Evolutionary conservation across 2,113 vertebrate species (phyloP).

Genomic region (Phyllopteryx taeniolatus): DNA sequence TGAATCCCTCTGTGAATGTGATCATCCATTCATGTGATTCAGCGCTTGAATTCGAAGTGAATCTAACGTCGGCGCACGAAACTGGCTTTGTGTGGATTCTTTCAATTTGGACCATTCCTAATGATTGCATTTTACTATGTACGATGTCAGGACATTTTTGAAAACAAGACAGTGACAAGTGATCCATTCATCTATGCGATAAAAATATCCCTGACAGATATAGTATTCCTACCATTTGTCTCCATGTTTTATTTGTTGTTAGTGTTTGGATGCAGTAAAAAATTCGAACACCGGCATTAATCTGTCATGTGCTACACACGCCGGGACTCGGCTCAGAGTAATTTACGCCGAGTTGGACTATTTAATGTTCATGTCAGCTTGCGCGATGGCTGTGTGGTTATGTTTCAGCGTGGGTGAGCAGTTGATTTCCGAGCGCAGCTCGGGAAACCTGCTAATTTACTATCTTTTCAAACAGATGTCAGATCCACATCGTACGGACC

Average conservation of each 20-base stretch:
- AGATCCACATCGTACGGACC: conserved; percentile 20
- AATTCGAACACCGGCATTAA: conserved; percentile 19
- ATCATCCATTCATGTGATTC: neutral
- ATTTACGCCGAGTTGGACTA: conserved; percentile 27
- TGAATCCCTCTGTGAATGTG: neutral
- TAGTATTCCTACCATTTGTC: conserved; percentile 5
- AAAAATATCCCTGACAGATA: neutral
- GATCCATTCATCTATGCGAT: neutral
- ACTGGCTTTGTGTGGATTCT: neutral
- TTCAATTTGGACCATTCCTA: neutral
- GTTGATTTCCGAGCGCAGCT: conserved; percentile 35
- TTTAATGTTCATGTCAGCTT: conserved; percentile 37
- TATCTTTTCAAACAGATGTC: conserved; percentile 61
- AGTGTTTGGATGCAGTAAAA: conserved; percentile 22
- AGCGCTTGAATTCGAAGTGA: neutral
- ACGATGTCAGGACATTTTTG: neutral
- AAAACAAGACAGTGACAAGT: neutral
- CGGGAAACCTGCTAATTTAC: conserved; percentile 56
- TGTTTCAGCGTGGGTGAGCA: conserved; percentile 16
- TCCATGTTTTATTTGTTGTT: conserved; percentile 21
- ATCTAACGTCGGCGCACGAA: neutral
- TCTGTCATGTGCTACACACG: conserved; percentile 17
- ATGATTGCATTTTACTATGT: neutral
- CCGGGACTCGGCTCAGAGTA: conserved; percentile 14
- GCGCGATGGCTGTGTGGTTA: conserved; percentile 37